These are phyloP conservation scores for Chromobotia macracanthus DNA, from an alignment of 2,797 vertebrate species.

Conservation along the genomic window DNA sequence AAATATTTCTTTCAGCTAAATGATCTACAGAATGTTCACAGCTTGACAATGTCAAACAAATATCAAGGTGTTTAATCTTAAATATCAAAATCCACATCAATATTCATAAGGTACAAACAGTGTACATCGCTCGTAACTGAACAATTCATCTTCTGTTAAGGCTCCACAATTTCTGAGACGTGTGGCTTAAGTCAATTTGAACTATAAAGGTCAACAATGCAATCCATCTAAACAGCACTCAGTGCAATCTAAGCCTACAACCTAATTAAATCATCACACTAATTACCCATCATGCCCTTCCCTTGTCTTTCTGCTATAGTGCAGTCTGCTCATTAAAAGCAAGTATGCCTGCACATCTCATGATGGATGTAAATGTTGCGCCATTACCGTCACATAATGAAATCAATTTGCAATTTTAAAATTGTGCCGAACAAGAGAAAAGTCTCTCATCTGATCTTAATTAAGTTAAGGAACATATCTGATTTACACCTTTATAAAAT, in stretches of 20 bases:
- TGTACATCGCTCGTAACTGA: neutral
- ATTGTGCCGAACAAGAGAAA: neutral
- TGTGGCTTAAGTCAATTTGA: conserved; percentile 51
- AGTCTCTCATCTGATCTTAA: neutral
- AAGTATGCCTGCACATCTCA: conserved; percentile 23
- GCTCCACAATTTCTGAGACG: conserved; percentile 13
- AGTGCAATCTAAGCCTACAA: conserved; percentile 57
- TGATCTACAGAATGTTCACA: conserved; percentile 18
- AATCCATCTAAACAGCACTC: conserved; percentile 62
- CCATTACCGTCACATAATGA: neutral
- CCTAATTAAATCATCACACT: conserved; percentile 69
- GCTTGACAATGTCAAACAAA: conserved; percentile 29
- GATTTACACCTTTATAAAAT: neutral
- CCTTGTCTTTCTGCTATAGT: conserved; percentile 34
- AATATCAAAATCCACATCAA: neutral
- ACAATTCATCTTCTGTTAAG: conserved; percentile 43
- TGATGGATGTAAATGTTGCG: conserved; percentile 39
- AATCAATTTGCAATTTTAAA: conserved; percentile 3
- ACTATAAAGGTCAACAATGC: conserved; percentile 63
- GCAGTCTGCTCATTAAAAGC: conserved; percentile 49
- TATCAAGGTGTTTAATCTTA: conserved; percentile 28
- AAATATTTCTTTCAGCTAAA: conserved; percentile 20
- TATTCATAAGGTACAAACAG: conserved; percentile 16
- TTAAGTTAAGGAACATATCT: neutral
- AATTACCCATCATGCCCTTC: conserved; percentile 61